Evolutionary conservation across 2,888 invertebrate species (phyloP).

Genomic region (Entomobrya proxima): DNA sequence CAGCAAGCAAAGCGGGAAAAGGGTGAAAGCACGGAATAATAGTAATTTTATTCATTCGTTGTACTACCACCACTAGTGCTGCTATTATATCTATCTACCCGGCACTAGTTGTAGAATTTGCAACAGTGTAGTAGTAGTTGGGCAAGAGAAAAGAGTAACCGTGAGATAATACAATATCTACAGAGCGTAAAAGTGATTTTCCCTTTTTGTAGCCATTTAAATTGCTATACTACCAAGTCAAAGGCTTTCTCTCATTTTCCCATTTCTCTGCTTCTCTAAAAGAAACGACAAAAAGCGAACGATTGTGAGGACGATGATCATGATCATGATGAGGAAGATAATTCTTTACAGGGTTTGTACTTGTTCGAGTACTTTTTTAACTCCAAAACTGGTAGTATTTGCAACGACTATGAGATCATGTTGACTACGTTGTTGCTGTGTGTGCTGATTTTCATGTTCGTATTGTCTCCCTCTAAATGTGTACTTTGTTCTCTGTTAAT

Average conservation of each 20-base stretch:
- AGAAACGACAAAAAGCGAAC: slow-evolving; percentile 11
- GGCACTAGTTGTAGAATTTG: neutral
- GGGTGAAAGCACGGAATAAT: slow-evolving; percentile 46
- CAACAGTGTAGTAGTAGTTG: neutral
- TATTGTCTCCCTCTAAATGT: neutral
- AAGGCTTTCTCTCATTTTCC: slow-evolving; percentile 51
- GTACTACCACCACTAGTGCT: neutral
- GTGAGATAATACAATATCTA: slow-evolving; percentile 60
- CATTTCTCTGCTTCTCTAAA: slow-evolving; percentile 2
- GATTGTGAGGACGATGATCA: slow-evolving; percentile 15
- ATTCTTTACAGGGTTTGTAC: neutral
- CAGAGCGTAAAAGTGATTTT: slow-evolving; percentile 65
- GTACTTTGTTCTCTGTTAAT: neutral
- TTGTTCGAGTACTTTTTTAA: neutral
- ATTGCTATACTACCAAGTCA: slow-evolving; percentile 47
- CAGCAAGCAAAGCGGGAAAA: slow-evolving; percentile 20
- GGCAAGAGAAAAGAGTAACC: neutral
- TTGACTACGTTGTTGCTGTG: neutral
- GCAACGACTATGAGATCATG: slow-evolving; percentile 10
- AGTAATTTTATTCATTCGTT: slow-evolving; percentile 64
- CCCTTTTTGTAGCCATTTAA: slow-evolving; percentile 59
- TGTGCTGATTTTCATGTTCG: slow-evolving; percentile 41
- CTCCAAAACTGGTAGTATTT: slow-evolving; percentile 8
- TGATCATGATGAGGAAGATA: neutral
- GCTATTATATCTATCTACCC: neutral